Conservation (phyloP, 2,888 invertebrate species). For the Morpho helenor region DNA sequence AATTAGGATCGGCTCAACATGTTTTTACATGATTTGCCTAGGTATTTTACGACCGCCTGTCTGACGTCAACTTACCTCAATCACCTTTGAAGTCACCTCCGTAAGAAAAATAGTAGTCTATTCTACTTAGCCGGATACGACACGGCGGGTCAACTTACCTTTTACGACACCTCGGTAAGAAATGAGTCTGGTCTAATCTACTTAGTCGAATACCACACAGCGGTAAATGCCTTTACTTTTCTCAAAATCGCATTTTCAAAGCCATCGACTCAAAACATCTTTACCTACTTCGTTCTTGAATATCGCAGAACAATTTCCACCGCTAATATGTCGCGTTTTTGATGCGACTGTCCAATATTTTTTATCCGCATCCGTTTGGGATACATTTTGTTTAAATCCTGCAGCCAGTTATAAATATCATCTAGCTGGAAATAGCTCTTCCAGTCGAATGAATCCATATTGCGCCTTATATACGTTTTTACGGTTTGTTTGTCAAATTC, state of each 20-base stretch:
- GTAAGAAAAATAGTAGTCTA: too few relatives aligned
- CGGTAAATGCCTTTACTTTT: not conserved
- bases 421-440: conserved; percentile 75
- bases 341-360: conserved; percentile 55
- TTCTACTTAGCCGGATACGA: too few relatives aligned
- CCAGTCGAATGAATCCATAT: conserved; percentile 68
- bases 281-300: conserved; percentile 16
- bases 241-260: not conserved
- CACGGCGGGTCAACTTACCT: too few relatives aligned
- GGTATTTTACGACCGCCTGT: too few relatives aligned
- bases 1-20: too few relatives aligned
- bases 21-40: too few relatives aligned
- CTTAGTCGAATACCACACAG: too few relatives aligned
- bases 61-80: too few relatives aligned
- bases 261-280: not conserved
- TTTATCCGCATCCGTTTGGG: conserved; percentile 55
- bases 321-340: conserved; percentile 55
- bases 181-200: too few relatives aligned
- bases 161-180: too few relatives aligned
- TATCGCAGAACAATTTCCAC: conserved; percentile 14
- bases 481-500: conserved; percentile 55
- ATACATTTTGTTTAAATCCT: conserved; percentile 56
- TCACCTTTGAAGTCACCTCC: too few relatives aligned
- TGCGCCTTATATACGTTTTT: conserved; percentile 48
- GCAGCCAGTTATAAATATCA: conserved; percentile 80